Evolutionary conservation across 2,113 vertebrate genomes (phyloP), one percentile per base, ranked within the genome.

Genomic region (Pteronura brasiliensis): DNA sequence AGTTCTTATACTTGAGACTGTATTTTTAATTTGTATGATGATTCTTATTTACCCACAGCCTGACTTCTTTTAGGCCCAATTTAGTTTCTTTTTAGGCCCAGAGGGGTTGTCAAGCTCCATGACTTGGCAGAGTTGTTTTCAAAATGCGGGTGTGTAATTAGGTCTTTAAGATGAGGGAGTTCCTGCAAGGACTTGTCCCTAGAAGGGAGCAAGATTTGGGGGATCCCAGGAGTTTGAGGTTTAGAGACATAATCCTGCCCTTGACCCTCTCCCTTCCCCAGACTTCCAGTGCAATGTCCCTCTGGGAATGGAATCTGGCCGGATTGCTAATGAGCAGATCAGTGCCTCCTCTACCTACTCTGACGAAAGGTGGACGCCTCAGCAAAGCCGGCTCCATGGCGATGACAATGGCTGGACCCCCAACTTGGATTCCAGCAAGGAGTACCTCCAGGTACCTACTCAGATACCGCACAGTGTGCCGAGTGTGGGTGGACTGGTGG

Each of bases 361-460:
- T 0, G 99, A 99, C 3, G 99, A 98, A 20, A 99, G 98, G 86
- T 99, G 99, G 99, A 99, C 99, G 14, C 99, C 99, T 0, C 99
- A 99, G 29, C 99, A 99, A 97, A 99, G 99, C 82, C 99, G 99
- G 1, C 99, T 99, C 90, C 99, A 99, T 88, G 99, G 99, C 31
- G 99, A 99, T 14, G 99, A 99, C 98, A 99, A 99, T 0, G 99
- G 99, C 52, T 99, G 99, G 99, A 99, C 99, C 4, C 99, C 99
- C 86, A 99, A 99, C 29, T 99, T 99, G 63, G 99, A 99, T 98
- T 99, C 98, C 98, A 99, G 99, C 99, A 99, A 98, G 97, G 99
- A 99, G 88, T 99, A 99, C 98, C 99, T 99, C 84, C 99, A 99
- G 99, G 99, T 99, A 98, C 13, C 25, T 83, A 76, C 49, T 90